phyloP scores from a whole-genome alignment of 2,797 vertebrate genomes.

The Chaunax sp. region DNA sequence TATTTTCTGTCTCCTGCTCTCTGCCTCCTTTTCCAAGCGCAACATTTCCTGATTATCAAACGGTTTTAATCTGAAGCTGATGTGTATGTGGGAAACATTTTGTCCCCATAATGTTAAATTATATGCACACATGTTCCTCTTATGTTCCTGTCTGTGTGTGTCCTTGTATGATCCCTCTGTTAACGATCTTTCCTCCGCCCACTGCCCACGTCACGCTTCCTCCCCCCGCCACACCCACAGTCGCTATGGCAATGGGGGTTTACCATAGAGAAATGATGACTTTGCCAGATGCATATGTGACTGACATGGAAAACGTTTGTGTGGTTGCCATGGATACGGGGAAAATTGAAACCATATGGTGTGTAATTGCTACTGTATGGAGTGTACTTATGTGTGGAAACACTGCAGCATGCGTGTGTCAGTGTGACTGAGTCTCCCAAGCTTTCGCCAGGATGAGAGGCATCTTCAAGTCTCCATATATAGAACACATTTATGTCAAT shows the following conservation, averaged over 20 bases:
- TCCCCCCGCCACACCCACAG: slow-evolving; percentile 67
- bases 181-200: slow-evolving; percentile 36
- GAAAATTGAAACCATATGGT: slow-evolving; percentile 54
- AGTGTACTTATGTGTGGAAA: slow-evolving; percentile 36
- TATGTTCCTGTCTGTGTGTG: slow-evolving; percentile 23
- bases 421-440: not conserved
- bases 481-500: slow-evolving; percentile 17
- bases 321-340: slow-evolving; percentile 70
- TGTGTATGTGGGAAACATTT: not conserved
- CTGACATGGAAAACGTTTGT: too few species aligned
- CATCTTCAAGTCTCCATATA: not conserved
- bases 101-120: not conserved
- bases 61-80: slow-evolving; percentile 29
- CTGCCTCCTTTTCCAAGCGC: slow-evolving; percentile 29
- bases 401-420: slow-evolving; percentile 22
- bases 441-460: too few species aligned
- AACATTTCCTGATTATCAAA: slow-evolving; percentile 43
- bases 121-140: slow-evolving; percentile 24
- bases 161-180: slow-evolving; percentile 53
- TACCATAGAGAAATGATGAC: slow-evolving; percentile 70
- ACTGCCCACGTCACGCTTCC: slow-evolving; percentile 23
- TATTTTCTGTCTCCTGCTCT: slow-evolving; percentile 48
- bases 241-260: slow-evolving; percentile 70
- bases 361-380: slow-evolving; percentile 41
- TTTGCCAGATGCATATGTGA: slow-evolving; percentile 66